Percentiles rank a stretch among this genome's conserved stretches.
phyloP scores from a whole-genome alignment of 2,888 invertebrate species.

The Achlya flavicornis region DNA sequence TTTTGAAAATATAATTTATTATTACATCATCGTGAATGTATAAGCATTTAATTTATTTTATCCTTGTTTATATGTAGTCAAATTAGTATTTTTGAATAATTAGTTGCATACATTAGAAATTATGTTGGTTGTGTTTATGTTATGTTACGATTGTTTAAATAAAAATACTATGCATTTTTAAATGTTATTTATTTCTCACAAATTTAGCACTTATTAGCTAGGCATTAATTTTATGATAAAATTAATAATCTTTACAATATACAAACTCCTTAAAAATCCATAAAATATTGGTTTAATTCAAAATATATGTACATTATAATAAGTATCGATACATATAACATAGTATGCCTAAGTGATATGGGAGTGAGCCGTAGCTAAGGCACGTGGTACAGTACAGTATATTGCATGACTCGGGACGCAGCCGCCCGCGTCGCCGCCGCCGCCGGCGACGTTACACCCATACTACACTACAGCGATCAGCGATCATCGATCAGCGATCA shows the following conservation, averaged over 20 bases:
- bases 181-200: slow-evolving; percentile 83
- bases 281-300: slow-evolving; percentile 83
- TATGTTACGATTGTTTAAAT: slow-evolving; percentile 18
- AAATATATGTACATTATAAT: slow-evolving; percentile 82
- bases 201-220: slow-evolving; percentile 82
- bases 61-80: neutral
- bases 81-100: slow-evolving; percentile 1
- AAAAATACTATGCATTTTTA: slow-evolving; percentile 74
- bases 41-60: neutral
- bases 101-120: neutral
- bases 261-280: slow-evolving; percentile 83
- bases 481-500: slow-evolving; percentile 27
- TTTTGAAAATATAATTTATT: neutral
- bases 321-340: slow-evolving; percentile 77
- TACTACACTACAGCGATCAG: slow-evolving; percentile 19
- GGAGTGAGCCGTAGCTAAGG: slow-evolving; percentile 79
- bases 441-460: slow-evolving; percentile 13
- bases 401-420: slow-evolving; percentile 47
- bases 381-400: slow-evolving; percentile 67
- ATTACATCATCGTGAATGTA: neutral
- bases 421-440: neutral
- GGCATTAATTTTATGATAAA: slow-evolving; percentile 83
- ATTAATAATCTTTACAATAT: slow-evolving; percentile 84
- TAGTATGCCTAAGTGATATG: slow-evolving; percentile 79
- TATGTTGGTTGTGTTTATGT: neutral